Evolutionary conservation across 2,888 invertebrate genomes (phyloP).

Genomic region (Arctia plantaginis): DNA sequence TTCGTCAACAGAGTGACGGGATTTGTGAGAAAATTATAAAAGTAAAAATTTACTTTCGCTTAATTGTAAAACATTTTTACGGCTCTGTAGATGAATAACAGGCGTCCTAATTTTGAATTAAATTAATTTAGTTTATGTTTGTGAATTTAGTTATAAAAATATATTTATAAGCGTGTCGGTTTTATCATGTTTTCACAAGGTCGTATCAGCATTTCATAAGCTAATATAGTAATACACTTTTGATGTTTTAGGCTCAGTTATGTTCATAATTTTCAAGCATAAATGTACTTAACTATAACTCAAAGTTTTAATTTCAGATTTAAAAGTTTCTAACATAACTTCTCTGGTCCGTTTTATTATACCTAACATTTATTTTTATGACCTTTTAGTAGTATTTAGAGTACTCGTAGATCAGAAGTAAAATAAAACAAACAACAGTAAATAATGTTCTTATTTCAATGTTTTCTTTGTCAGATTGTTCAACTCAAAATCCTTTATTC

Average conservation of each 20-base stretch:
- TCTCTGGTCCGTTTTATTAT: no score
- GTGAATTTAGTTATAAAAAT: background rate
- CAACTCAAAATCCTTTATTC: slow-evolving; percentile 44
- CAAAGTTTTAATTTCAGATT: no score
- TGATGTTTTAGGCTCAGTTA: background rate
- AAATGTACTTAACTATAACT: background rate
- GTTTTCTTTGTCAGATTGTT: slow-evolving; percentile 30
- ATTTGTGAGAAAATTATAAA: slow-evolving; percentile 45
- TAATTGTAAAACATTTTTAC: slow-evolving; percentile 20
- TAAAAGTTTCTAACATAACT: no score
- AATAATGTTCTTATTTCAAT: slow-evolving; percentile 41
- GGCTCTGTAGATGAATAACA: slow-evolving; percentile 4
- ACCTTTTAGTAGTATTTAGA: no score
- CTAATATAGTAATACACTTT: background rate
- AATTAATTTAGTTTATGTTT: slow-evolving; percentile 5
- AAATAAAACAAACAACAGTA: slow-evolving; percentile 18
- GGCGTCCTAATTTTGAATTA: slow-evolving; percentile 6
- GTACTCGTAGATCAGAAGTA: no score
- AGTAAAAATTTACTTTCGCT: slow-evolving; percentile 34
- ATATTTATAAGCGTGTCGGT: background rate
- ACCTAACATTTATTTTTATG: no score
- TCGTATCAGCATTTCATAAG: background rate
- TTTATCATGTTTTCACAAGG: background rate
- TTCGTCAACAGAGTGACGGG: slow-evolving; percentile 40
- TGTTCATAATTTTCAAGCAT: background rate